Evolutionary conservation across 2,797 vertebrate species (phyloP), one percentile per base, ranked within the genome.

Genomic region (Onychomys arenicola): DNA sequence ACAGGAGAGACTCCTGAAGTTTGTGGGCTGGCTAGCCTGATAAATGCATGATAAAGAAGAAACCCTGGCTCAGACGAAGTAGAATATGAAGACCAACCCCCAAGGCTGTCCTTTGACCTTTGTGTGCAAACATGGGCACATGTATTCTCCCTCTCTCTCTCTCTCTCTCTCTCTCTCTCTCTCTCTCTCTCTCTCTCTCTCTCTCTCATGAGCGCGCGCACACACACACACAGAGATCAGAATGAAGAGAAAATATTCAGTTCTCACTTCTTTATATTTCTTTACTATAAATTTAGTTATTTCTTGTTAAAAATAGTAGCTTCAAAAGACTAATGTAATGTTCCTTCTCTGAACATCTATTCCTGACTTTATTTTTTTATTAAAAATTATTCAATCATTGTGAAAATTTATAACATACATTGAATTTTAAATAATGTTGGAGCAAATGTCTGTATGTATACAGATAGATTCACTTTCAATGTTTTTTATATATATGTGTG

Each of bases 341-440:
- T n/a, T n/a, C n/a, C n/a, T n/a, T n/a, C n/a, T n/a, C n/a, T n/a
- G n/a, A n/a, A n/a, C n/a, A n/a, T n/a, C n/a, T n/a, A n/a, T n/a
- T n/a, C n/a, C n/a, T n/a, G n/a, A n/a, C 52, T 61, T 87, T 83
- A 77, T 46, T 96, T 82, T 83, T 57, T 78, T 84, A 49, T 34
- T 40, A 63, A 69, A 69, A 43, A 37, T 65, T 0, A 92, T 77
- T 25, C 6, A 21, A 25, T 52, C 11, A 59, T 85, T 85, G n/a
- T n/a, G 46, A 81, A 90, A 85, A 40, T 81, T 46, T 12, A 43
- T 12, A 37, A 49, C 5, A 37, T 76, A 17, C 5, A 25, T 55
- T 67, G 27, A 77, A 59, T 55, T 69, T 55, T 14, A 88, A 91
- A 84, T 34, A 57, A 67, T 71, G 17, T 52, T 43, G 5, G 0